These are phyloP conservation scores for Amorpha juglandis DNA, from an alignment of 2,888 invertebrate genomes.

Conservation along the genomic window DNA sequence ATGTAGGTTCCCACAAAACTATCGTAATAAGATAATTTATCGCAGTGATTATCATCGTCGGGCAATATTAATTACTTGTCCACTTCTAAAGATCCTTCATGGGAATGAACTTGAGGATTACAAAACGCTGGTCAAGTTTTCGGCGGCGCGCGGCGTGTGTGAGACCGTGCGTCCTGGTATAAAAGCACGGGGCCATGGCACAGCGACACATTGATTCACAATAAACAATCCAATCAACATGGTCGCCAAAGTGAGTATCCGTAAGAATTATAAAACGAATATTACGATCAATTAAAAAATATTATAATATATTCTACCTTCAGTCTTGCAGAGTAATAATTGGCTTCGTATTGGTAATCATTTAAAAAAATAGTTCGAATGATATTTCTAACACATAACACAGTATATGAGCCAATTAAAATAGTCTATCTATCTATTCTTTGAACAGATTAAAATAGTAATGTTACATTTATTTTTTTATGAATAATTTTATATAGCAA, in stretches of 20 bases:
- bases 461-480: no score
- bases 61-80: slow-evolving; percentile 11
- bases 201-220: slow-evolving; percentile 59
- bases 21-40: slow-evolving; percentile 1
- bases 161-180: slow-evolving; percentile 47
- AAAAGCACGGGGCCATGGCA: slow-evolving; percentile 55
- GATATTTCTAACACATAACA: no score
- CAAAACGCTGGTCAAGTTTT: slow-evolving; percentile 53
- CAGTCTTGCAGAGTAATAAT: background rate
- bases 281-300: background rate
- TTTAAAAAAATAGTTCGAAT: no score
- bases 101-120: slow-evolving; percentile 41
- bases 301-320: background rate
- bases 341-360: background rate
- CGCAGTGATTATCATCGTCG: background rate
- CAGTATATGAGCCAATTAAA: no score
- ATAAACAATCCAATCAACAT: slow-evolving; percentile 66
- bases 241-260: slow-evolving; percentile 71
- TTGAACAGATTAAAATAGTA: no score
- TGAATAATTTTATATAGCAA: background rate
- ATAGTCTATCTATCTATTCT: no score
- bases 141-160: slow-evolving; percentile 36
- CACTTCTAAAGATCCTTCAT: slow-evolving; percentile 22
- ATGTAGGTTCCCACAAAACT: background rate
- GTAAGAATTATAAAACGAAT: background rate